Base-by-base conservation (phyloP, 2,797 vertebrate genomes). In the Typhlichthys eigenmanni region DNA sequence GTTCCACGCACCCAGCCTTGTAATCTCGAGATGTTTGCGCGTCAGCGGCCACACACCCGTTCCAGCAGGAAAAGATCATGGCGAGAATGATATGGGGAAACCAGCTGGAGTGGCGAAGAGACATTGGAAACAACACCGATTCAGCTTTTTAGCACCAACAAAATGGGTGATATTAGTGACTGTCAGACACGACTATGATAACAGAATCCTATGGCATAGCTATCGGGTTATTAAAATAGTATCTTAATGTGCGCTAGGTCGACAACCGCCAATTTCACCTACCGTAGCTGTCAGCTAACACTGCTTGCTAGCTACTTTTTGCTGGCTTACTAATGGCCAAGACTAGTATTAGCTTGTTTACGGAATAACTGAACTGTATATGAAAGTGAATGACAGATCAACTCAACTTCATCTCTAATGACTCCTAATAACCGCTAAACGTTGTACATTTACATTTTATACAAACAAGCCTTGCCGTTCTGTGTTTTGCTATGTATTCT, bases 201-300 rank as follows among this genome's bases (percentile, higher is more conserved):
- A 50, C 17, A 10, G 13, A 7, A 10, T 66, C 1, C 16, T 13
- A 61, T 19, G 46, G 9, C 4, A 14, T 8, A 16, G 19, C 12
- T 14, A 45, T 45, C 34, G 12, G 5, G 46, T 34, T 43, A 14
- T 46, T 5, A 13, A 24, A 3, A 10, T 13, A 8, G 8, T 43
- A 48, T 43, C 24, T 48, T 32, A n/a, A 17, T 43, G 47, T 60
- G 56, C 12, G 65, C 53, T 72, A 59, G 68, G 65, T 71, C 55
- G 81, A 69, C 65, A 82, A 85, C 79, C 82, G 82, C 85, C 83
- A 87, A 84, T 80, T 82, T 65, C 55, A 13, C 81, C 79, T 87
- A 82, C 13, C 80, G 78, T 87, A 84, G 76, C 81, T 76, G 72
- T 75, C 72, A 79, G 81, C 86, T 87, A 85, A 24, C 60, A 56